phyloP scores from a whole-genome alignment of 2,888 invertebrate species.

The Trissonchulus latispiculum region DNA sequence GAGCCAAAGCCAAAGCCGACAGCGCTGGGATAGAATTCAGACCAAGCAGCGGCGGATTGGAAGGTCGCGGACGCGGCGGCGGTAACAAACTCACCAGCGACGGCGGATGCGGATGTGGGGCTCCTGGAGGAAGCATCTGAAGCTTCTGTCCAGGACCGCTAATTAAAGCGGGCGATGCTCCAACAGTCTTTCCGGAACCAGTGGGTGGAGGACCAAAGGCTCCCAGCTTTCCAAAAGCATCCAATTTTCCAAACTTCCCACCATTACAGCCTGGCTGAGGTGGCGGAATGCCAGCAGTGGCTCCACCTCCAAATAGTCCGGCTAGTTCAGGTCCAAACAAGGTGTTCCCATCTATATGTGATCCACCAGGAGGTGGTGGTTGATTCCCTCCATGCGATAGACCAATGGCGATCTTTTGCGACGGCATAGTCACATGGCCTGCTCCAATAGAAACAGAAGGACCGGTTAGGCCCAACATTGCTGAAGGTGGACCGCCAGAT shows the following conservation, averaged over 20 bases:
- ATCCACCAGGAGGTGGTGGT: neutral
- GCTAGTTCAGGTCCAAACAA: neutral
- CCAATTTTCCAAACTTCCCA: neutral
- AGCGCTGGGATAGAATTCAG: neutral
- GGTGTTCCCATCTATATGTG: neutral
- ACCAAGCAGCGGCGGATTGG: neutral
- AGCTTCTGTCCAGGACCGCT: neutral
- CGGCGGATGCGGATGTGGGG: neutral
- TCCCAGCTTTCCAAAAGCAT: neutral
- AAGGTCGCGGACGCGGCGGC: neutral
- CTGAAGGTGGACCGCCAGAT: neutral
- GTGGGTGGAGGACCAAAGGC: neutral
- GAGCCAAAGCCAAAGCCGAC: neutral
- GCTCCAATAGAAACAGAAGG: neutral
- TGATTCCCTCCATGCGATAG: neutral
- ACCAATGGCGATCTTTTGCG: neutral
- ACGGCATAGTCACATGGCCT: neutral
- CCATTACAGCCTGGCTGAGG: no score
- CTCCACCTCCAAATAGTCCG: neutral
- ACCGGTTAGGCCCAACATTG: neutral
- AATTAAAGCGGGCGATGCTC: neutral
- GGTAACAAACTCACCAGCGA: neutral
- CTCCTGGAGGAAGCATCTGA: neutral
- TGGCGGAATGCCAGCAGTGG: neutral
- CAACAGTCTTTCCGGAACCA: neutral